Evolutionary conservation across 2,113 vertebrate species (phyloP).

Genomic region (Corvus hawaiiensis): DNA sequence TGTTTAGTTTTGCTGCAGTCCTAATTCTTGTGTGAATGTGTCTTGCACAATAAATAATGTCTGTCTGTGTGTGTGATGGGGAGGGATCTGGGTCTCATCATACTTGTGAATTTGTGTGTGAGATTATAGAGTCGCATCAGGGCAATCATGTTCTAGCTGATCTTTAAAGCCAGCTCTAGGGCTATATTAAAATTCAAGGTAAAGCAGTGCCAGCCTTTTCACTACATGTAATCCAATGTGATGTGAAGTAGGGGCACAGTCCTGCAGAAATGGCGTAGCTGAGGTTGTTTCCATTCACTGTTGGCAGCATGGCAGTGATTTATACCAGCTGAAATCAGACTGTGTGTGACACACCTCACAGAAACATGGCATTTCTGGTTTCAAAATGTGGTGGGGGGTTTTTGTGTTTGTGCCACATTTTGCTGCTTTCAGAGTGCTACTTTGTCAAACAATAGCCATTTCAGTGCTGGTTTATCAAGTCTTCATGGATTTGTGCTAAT

Average conservation of each 20-base stretch:
- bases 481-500: background rate
- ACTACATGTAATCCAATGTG: background rate
- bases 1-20: background rate
- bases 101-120: background rate
- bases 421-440: background rate
- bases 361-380: background rate
- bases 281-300: background rate
- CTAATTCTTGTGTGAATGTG: background rate
- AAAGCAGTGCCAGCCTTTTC: background rate
- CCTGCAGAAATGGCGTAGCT: background rate
- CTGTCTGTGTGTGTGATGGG: background rate
- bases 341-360: background rate
- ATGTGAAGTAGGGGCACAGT: background rate
- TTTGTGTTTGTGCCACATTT: background rate
- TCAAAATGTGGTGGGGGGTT: background rate
- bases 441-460: background rate
- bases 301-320: background rate
- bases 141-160: background rate
- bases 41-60: background rate
- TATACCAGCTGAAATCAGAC: background rate
- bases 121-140: background rate
- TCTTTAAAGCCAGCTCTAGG: background rate
- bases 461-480: background rate
- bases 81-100: background rate
- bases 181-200: background rate